These are phyloP conservation scores for Thalassophryne amazonica DNA, from an alignment of 2,797 vertebrate species.

Conservation along the genomic window DNA sequence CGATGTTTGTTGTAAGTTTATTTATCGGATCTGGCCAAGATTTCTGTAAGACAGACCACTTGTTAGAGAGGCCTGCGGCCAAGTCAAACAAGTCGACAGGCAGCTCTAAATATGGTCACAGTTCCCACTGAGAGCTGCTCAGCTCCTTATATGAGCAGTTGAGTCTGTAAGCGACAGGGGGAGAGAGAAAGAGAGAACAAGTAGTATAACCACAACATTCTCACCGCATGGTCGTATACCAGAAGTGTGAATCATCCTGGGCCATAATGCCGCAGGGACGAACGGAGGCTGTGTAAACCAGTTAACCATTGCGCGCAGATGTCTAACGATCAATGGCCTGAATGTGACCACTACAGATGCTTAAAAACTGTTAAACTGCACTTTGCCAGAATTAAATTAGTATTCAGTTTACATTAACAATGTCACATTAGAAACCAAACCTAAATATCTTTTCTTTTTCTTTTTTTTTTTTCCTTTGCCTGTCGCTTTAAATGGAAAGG, in stretches of 20 bases:
- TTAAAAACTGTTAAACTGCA: background rate
- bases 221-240: constrained; percentile 56
- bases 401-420: too few relatives aligned
- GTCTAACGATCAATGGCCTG: too few relatives aligned
- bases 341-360: background rate
- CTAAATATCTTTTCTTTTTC: too few relatives aligned
- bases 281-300: background rate
- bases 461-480: too few relatives aligned
- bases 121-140: constrained; percentile 74
- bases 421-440: too few relatives aligned
- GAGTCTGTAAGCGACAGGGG: constrained; percentile 37
- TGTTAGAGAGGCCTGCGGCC: constrained; percentile 48
- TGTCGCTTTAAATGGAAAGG: too few relatives aligned
- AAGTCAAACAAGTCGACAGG: constrained; percentile 69
- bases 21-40: constrained; percentile 33
- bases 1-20: constrained; percentile 46
- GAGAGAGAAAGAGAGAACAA: constrained; percentile 26
- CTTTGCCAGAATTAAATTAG: background rate
- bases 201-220: constrained; percentile 36
- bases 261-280: constrained; percentile 15
- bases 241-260: constrained; percentile 63
- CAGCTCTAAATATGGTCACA: constrained; percentile 84
- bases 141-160: constrained; percentile 83
- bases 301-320: background rate
- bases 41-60: constrained; percentile 47